Conservation (phyloP, 2,113 vertebrate species). For the Aptenodytes patagonicus region DNA sequence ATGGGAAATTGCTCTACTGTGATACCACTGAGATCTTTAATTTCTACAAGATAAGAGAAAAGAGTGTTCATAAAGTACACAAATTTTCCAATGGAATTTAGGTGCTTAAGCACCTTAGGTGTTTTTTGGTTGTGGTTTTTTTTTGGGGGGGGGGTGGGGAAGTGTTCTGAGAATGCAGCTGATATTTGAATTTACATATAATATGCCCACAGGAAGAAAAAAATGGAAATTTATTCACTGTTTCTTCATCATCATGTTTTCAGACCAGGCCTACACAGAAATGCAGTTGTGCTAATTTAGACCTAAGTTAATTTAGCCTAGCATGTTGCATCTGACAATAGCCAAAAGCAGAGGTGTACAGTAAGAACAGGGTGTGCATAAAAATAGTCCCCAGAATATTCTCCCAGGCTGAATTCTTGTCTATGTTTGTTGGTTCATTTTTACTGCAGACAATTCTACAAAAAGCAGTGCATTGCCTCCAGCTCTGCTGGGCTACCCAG, state of each 20-base stretch:
- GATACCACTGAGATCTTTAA: background rate
- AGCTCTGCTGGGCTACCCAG: background rate
- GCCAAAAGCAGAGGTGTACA: background rate
- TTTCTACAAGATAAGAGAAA: background rate
- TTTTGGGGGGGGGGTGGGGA: accelerated
- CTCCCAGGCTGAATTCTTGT: background rate
- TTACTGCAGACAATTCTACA: background rate
- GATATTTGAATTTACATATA: background rate
- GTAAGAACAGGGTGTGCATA: background rate
- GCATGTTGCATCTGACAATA: background rate
- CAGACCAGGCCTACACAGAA: background rate
- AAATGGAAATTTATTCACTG: background rate
- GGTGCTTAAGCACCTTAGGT: background rate
- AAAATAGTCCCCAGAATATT: background rate
- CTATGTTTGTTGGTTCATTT: background rate
- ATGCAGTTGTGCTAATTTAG: background rate
- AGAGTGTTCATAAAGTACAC: background rate
- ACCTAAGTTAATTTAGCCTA: background rate
- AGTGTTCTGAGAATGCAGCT: background rate
- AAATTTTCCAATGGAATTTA: background rate
- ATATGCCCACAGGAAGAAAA: background rate
- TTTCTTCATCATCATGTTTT: background rate
- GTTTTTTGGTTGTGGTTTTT: background rate
- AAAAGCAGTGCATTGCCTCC: background rate
- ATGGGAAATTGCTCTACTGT: background rate